A percentile compares a stretch with the other conserved stretches of the same genome.
These are phyloP conservation scores for Bibio marci DNA, from an alignment of 2,888 invertebrate genomes.

Conservation along the genomic window DNA sequence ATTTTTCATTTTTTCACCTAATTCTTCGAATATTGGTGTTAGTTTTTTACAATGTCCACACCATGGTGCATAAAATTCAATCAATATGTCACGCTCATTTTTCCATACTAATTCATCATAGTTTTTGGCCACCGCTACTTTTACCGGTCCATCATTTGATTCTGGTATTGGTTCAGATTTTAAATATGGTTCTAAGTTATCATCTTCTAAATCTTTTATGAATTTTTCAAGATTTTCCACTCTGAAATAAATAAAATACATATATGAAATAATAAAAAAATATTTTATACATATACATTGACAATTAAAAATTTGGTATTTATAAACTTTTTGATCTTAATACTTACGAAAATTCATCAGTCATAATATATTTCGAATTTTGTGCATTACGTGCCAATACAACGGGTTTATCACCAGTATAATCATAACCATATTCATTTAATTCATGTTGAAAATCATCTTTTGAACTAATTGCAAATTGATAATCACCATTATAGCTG, in stretches of 20 bases:
- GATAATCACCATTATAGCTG: conserved; percentile 33
- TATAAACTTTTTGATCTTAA: too few species aligned
- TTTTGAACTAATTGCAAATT: conserved; percentile 82
- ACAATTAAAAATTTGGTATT: too few species aligned
- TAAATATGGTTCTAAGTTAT: conserved; percentile 73
- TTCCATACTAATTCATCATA: conserved; percentile 88
- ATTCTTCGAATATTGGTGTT: conserved; percentile 82
- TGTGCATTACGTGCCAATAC: conserved; percentile 68
- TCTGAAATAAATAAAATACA: conserved; percentile 27
- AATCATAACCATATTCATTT: conserved; percentile 84
- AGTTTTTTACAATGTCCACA: conserved; percentile 98
- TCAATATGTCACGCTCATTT: conserved; percentile 78
- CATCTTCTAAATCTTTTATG: conserved; percentile 64
- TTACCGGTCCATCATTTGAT: conserved; percentile 64
- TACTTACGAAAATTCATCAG: conserved; percentile 71
- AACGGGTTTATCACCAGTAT: conserved; percentile 75
- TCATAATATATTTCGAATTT: conserved; percentile 79
- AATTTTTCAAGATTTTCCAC: conserved; percentile 73
- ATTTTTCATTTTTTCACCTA: conserved; percentile 70
- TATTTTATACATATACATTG: not conserved
- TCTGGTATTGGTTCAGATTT: conserved; percentile 92
- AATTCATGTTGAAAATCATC: conserved; percentile 90
- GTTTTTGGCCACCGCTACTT: conserved; percentile 89
- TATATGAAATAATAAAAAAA: conserved; percentile 3
- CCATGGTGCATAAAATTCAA: conserved; percentile 99